Conservation (phyloP, 2,888 invertebrate species). For the Eudemis profundana region DNA sequence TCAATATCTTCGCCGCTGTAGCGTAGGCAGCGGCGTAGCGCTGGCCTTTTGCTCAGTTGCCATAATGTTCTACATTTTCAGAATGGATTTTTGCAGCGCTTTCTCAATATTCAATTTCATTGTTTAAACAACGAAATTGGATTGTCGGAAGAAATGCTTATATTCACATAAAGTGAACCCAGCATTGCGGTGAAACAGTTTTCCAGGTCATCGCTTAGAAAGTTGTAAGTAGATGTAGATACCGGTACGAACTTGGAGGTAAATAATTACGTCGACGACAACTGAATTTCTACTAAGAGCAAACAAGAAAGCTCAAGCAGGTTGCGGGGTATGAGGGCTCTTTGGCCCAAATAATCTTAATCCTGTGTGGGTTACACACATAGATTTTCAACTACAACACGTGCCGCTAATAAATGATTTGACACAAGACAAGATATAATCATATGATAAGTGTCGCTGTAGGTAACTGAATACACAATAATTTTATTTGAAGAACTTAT, state of each 20-base stretch:
- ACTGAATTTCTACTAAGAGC: conserved; percentile 23
- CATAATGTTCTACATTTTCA: conserved; percentile 58
- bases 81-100: conserved; percentile 68
- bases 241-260: conserved; percentile 3
- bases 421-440: background rate
- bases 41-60: conserved; percentile 32
- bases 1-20: conserved; percentile 62
- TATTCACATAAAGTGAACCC: conserved; percentile 55
- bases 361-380: background rate
- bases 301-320: conserved; percentile 17
- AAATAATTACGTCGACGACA: conserved; percentile 16
- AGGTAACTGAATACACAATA: conserved; percentile 15
- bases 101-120: conserved; percentile 73
- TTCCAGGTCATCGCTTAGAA: conserved; percentile 34
- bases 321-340: background rate
- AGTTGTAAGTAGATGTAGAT: conserved; percentile 25
- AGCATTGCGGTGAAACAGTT: conserved; percentile 47
- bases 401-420: conserved; percentile 13
- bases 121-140: conserved; percentile 77
- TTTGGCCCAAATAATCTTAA: background rate
- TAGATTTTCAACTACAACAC: background rate
- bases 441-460: conserved; percentile 1
- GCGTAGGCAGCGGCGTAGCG: conserved; percentile 37
- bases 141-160: conserved; percentile 63
- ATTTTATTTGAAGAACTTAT: background rate